Evolutionary conservation across 2,888 invertebrate genomes (phyloP), one percentile per base, ranked within the genome.

Genomic region (Catocala nupta): DNA sequence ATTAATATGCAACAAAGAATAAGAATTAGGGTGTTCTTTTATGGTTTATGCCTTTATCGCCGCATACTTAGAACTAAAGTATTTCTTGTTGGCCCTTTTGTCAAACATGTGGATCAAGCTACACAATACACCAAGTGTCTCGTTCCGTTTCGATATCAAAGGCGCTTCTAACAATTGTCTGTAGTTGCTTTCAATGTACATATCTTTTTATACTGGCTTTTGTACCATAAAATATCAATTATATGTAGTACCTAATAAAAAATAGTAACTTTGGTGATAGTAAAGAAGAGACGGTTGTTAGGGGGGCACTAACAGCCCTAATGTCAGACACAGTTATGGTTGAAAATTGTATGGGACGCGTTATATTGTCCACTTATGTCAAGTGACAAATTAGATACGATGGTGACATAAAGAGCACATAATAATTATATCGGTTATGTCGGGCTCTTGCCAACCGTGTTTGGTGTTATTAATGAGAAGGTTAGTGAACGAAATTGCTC

Each of bases 381-480:
- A 6, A 12, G 45, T 12, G 43, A 45, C 45, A 12, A 12, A 45
- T 12, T 12, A 43, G 45, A 12, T 45, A 45, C 45, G 7, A 12
- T 10, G 12, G n/a, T 10, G 6, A 36, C 47, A 48, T 55, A 45
- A 12, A 48, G 16, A 13, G 9, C 33, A 5, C 11, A 49, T 4
- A 39, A 56, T 56, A 39, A 12, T 42, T 56, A 54, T 58, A 44
- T 50, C 50, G 50, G 34, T 51, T 33, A 42, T 36, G 34, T 47
- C 47, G 34, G 10, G n/a, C 39, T 39, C 47, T 44, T 33, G 36
- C 43, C 39, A 36, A 43, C 45, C 36, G 34, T 43, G 52, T 55
- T 44, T 34, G 60, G 55, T 63, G 63, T 63, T 50, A 65, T 59
- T 63, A 69, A 65, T 63, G 54, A 60, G 59, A 59, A 60, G 50